Evolutionary conservation across 2,113 vertebrate species (phyloP), one percentile per base, ranked within the genome.

Genomic region (Eurystomus gularis): DNA sequence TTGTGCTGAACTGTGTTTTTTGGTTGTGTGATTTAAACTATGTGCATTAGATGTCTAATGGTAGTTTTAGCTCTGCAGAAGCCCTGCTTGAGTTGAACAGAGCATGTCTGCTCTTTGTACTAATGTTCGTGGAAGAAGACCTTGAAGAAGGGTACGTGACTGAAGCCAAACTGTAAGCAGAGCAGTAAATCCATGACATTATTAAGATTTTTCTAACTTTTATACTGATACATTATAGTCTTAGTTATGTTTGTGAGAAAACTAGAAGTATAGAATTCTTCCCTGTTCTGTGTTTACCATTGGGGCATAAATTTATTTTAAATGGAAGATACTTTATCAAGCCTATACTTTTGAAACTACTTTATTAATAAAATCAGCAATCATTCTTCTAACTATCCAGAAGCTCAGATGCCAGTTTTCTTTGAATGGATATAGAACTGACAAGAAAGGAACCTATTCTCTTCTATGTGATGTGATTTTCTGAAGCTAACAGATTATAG

Each of bases 1-100:
- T 96, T 94, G 76, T 87, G 76, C 69, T 96, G 92, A 94, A 94
- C 69, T 95, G 79, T 70, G 64, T n/a, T 86, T 91, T 94, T 88
- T 58, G 69, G 26, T 87, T 72, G 88, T 88, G 62, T 96, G 88
- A 86, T 96, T 96, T 96, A 96, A 94, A 75, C 84, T 81, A 26
- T 17, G 31, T 76, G 57, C n/a, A 65, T 84, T 79, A 88, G 31
- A 62, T 40, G 39, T 71, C 89, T 91, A 80, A 90, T 61, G 15
- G 72, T 52, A 71, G 64, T 73, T 90, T 95, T 80, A 86, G 70
- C 83, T 94, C 49, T 75, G 83, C 65, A 81, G 85, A 94, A 92
- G 40, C 86, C 39, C 52, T 48, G 37, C 26, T 86, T 78, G 58
- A 71, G 48, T 71, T 66, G 86, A 90, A 44, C 31, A 31, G 70